These are phyloP conservation scores for Deladenus siricidicola DNA, from an alignment of 2,888 invertebrate genomes.

Conservation along the genomic window DNA sequence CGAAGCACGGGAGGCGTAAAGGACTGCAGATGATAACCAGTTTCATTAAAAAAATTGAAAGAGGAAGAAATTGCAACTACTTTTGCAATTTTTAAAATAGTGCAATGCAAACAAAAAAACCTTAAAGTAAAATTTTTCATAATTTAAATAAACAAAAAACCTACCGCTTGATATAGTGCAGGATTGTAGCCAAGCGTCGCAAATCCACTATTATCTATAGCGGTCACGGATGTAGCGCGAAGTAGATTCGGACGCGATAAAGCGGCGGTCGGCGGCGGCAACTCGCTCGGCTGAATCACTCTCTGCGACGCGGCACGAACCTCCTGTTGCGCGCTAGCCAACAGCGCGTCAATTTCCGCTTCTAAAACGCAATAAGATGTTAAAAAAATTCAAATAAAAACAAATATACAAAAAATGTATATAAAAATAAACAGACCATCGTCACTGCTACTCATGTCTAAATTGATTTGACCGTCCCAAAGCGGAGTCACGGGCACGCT, in stretches of 20 bases:
- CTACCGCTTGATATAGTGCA: constrained; percentile 7
- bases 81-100: too few relatives aligned
- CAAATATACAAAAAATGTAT: too few relatives aligned
- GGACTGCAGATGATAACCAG: too few relatives aligned
- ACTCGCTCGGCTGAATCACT: constrained; percentile 19
- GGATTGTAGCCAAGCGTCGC: constrained; percentile 9
- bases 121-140: too few relatives aligned
- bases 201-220: constrained; percentile 8
- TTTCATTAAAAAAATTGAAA: too few relatives aligned
- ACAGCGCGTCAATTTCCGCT: constrained; percentile 41
- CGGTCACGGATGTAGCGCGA: not conserved
- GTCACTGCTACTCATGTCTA: constrained; percentile 22
- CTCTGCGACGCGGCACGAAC: constrained; percentile 2
- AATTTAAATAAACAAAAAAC: too few relatives aligned
- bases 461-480: constrained; percentile 19
- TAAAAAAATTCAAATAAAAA: too few relatives aligned
- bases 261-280: constrained; percentile 29
- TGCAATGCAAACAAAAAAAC: too few relatives aligned
- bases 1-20: not conserved
- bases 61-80: not conserved
- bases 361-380: constrained; percentile 25
- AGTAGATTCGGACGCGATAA: constrained; percentile 14
- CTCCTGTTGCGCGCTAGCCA: constrained; percentile 29
- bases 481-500: constrained; percentile 13
- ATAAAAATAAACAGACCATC: constrained; percentile 11